phyloP scores from a whole-genome alignment of 1,140 invertebrate species.

The Drosophila ogumai region DNA sequence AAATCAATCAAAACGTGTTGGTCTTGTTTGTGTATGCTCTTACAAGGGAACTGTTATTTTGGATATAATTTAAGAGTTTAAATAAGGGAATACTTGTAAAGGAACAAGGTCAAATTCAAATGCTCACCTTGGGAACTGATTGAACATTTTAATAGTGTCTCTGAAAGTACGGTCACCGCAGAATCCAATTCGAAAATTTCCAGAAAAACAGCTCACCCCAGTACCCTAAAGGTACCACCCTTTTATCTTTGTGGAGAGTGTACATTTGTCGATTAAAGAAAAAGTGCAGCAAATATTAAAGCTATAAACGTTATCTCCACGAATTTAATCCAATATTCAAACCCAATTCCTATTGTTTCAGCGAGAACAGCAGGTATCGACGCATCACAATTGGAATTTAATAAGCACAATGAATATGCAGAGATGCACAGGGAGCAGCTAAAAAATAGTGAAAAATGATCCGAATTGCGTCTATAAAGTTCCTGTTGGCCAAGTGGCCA shows the following conservation, averaged over 20 bases:
- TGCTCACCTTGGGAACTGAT: background rate
- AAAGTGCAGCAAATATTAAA: background rate
- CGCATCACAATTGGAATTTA: slow-evolving; percentile 27
- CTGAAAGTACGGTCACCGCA: too few species aligned
- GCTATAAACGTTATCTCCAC: background rate
- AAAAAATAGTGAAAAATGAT: slow-evolving; percentile 14
- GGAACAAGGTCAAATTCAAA: background rate
- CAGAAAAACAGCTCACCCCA: too few species aligned
- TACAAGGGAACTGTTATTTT: background rate
- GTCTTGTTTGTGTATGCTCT: slow-evolving; percentile 1
- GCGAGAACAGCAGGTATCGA: background rate
- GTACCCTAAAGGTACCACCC: background rate
- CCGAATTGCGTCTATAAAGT: slow-evolving; percentile 16
- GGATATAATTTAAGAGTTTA: background rate
- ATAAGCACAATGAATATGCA: slow-evolving; percentile 48
- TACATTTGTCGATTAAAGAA: accelerated
- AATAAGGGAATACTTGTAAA: background rate
- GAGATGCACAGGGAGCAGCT: background rate
- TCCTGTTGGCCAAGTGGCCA: slow-evolving; percentile 48
- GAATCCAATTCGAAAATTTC: background rate
- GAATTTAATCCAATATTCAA: background rate
- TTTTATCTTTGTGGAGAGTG: background rate
- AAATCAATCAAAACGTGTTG: slow-evolving; percentile 20
- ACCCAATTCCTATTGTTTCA: background rate
- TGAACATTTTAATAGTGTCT: background rate